Base-by-base conservation (phyloP, 2,113 vertebrate species). In the Petrocephalus microphthalmus region DNA sequence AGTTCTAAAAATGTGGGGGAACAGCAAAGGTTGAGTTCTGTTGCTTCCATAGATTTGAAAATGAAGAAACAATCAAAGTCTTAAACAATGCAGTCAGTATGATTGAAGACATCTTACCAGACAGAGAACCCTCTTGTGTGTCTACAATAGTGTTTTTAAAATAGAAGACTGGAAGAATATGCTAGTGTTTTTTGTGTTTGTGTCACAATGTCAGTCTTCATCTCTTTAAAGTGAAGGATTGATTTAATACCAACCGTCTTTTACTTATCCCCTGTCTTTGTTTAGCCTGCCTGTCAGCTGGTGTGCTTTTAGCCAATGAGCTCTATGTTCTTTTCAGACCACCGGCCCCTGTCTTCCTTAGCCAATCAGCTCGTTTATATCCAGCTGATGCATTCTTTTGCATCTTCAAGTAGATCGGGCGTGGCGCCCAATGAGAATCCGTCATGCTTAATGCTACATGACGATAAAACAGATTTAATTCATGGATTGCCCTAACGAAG, bases 121-220 rank as follows among this genome's bases (percentile, higher is more conserved):
- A 78, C 51, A 88, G 47, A 88, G 87, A 82, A 56, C 78, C 78
- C 53, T 74, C 78, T 82, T 88, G 78, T 88, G 71, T 54, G n/a
- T n/a, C 53, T 25, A 25, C 87, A 83, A 52, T 47, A 52, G 87
- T 45, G 53, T 74, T 54, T 78, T 29, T 56, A 42, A 82, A 74
- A 88, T 53, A 25, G 87, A 29, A 81, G 51, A 88, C 71, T 81
- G 49, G 52, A 51, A 22, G 53, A 78, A 22, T 67, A 71, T 78
- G 67, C 13, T 37, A 67, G 20, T 71, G 64, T 78, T 87, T 19
- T 67, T 15, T 37, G 64, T 64, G 45, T 64, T 87, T 25, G 47
- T 52, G 29, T 51, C 60, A 87, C 86, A 67, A 78, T 87, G 86
- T 53, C 60, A 53, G 64, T 49, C 64, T 78, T 87, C 86, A 53